These are phyloP conservation scores for Poicephalus gulielmi DNA, from an alignment of 2,113 vertebrate genomes.

Conservation along the genomic window DNA sequence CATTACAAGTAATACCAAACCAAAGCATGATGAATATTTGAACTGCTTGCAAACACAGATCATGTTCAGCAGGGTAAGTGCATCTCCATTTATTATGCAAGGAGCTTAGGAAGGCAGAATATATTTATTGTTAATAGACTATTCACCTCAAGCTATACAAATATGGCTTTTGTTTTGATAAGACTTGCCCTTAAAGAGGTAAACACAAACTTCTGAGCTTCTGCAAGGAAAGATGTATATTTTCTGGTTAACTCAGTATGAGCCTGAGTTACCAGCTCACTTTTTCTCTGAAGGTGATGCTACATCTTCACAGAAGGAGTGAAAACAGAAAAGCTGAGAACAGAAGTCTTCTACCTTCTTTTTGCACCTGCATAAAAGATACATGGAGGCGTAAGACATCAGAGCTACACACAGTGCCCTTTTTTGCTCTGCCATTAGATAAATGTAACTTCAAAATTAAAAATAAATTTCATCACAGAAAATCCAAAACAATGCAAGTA, in stretches of 20 bases:
- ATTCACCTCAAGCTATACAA: background rate
- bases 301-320: background rate
- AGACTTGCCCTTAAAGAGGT: background rate
- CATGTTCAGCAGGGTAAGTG: slow-evolving; percentile 1
- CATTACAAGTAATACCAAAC: background rate
- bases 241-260: background rate
- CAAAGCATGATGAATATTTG: slow-evolving; percentile 34
- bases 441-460: background rate
- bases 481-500: background rate
- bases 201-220: background rate
- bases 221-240: background rate
- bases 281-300: background rate
- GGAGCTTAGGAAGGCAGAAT: background rate
- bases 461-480: background rate
- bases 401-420: background rate
- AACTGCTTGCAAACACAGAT: slow-evolving; percentile 24
- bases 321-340: background rate
- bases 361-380: background rate
- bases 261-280: background rate
- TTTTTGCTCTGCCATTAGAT: background rate
- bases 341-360: background rate
- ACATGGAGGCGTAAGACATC: background rate
- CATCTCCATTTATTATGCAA: slow-evolving; percentile 39
- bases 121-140: slow-evolving; percentile 25
- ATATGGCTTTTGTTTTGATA: slow-evolving; percentile 33